Conservation (phyloP, 2,113 vertebrate species). For the Guaruba guarouba region DNA sequence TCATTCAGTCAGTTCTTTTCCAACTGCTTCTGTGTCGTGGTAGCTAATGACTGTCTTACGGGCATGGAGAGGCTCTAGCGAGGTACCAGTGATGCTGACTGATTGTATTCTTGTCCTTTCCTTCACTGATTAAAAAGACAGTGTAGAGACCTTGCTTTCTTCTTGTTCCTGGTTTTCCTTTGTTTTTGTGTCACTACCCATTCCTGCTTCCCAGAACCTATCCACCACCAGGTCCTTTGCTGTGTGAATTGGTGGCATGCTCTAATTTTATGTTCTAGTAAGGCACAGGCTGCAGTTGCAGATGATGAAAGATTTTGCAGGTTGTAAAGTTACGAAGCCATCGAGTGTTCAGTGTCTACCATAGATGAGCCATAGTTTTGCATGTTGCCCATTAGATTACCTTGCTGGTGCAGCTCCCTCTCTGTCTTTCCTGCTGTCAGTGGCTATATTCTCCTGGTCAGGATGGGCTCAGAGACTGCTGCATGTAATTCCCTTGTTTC, state of each 20-base stretch:
- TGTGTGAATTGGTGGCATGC: background rate
- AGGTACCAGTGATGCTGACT: background rate
- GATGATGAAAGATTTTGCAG: background rate
- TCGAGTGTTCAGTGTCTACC: background rate
- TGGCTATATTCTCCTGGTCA: background rate
- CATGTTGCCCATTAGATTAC: background rate
- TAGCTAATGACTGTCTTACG: background rate
- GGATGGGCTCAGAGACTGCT: background rate
- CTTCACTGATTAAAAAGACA: background rate
- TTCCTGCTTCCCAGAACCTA: background rate
- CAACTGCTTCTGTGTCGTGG: rapidly evolving
- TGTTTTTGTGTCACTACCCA: background rate
- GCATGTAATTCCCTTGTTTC: background rate
- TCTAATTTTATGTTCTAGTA: background rate
- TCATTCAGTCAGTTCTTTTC: background rate
- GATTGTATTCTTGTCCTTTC: background rate
- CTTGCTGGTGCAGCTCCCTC: background rate
- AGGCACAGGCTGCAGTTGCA: background rate
- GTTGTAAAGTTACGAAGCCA: background rate
- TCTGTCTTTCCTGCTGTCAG: background rate
- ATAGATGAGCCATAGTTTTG: background rate
- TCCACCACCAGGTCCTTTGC: background rate
- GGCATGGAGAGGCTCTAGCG: background rate
- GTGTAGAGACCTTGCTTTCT: background rate
- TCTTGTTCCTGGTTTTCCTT: background rate